Base-by-base conservation (phyloP, 1,140 invertebrate species). In the Brachionus rotundiformis region DNA sequence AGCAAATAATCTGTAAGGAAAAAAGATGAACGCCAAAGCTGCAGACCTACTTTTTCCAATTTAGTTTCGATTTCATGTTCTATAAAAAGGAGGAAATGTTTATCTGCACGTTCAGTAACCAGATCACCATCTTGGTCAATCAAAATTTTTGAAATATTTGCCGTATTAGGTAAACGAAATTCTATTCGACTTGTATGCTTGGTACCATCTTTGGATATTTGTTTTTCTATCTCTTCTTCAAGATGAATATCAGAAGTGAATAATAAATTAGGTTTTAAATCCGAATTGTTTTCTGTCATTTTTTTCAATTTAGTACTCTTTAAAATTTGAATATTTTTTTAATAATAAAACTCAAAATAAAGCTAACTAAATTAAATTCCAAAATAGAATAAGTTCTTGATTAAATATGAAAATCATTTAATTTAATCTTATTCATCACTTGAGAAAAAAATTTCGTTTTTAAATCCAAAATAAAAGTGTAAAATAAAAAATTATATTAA, bases 21-120 rank as follows among this genome's bases (percentile, higher is more conserved):
- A 44, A 73, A 73, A 73, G n/a, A 10, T 23, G 68, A 73, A 19
- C 68, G 68, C 68, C 68, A 73, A 7, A 73, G 29, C 41, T 73
- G 68, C 25, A 73, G 25, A 1, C 68, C 68, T 5, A 73, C 68
- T 44, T 73, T 41, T 44, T 73, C 36, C 10, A 73, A 73, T 44
- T 73, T 41, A 27, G 68, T 73, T 44, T 73, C 10, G 27, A 19
- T 73, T 73, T 73, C 68, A 73, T 73, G 68, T 25, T 73, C 36
- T 8, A 73, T 73, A 2, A 44, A 44, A 13, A 73, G 11, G 1
- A 73, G 3, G 44, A 44, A 73, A 25, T 73, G 33, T 2, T 44
- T 23, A 7, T 73, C 68, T 25, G 36, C 19, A 25, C 68, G 33
- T 10, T 73, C 39, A 25, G 68, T 29, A 13, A 73, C 16, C 41